Conservation (phyloP, 2,888 invertebrate genomes). For the Bruchidius siliquastri region DNA sequence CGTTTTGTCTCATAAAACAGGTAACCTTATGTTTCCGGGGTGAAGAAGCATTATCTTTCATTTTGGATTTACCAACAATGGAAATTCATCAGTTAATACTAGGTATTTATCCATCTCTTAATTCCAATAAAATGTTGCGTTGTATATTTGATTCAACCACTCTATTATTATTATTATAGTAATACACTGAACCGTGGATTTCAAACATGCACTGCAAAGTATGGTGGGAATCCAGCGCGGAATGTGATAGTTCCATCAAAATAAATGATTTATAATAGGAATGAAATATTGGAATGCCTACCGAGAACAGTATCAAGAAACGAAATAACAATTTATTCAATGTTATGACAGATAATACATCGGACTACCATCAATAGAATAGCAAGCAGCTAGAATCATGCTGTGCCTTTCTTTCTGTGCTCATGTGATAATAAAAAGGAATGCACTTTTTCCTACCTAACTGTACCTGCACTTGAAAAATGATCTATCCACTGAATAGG, state of each 20-base stretch:
- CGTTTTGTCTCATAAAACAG: no score
- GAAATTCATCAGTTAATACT: no score
- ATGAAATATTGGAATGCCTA: neutral
- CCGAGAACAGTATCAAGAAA: neutral
- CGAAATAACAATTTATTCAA: neutral
- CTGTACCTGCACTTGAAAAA: neutral
- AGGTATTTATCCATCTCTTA: no score
- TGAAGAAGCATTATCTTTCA: no score
- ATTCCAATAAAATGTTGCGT: no score
- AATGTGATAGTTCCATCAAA: neutral
- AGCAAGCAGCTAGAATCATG: neutral
- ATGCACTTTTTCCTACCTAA: neutral
- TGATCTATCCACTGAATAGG: neutral
- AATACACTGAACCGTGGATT: no score
- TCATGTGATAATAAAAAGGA: neutral
- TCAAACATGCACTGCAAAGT: no score
- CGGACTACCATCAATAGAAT: neutral
- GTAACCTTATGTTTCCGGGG: no score
- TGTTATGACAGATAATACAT: neutral
- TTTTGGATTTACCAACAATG: no score
- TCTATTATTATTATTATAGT: no score
- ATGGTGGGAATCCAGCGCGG: neutral
- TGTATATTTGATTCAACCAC: no score
- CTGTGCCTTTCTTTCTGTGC: neutral
- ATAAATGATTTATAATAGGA: neutral